A percentile compares a stretch with the other conserved stretches of the same genome.
These are phyloP conservation scores for Hycleus cichorii DNA, from an alignment of 1,140 invertebrate species.

Conservation along the genomic window DNA sequence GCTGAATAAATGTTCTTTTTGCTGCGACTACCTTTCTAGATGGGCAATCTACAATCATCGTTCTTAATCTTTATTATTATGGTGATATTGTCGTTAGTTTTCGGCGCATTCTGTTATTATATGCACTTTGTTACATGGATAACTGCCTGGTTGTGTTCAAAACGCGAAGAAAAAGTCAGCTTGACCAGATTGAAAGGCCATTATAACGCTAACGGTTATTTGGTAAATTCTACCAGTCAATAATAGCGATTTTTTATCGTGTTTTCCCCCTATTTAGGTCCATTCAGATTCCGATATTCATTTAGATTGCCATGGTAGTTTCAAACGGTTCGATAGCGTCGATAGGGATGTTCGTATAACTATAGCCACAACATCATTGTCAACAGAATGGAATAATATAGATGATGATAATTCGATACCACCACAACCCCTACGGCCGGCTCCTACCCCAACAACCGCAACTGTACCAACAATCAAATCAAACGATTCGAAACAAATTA, in stretches of 20 bases:
- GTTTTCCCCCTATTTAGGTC: constrained; percentile 40
- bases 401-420: constrained; percentile 31
- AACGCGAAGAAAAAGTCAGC: constrained; percentile 54
- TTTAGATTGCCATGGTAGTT: constrained; percentile 55
- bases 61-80: constrained; percentile 39
- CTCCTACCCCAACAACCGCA: constrained; percentile 36
- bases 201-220: constrained; percentile 55
- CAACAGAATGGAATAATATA: constrained; percentile 15
- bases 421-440: constrained; percentile 42
- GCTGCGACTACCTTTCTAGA: constrained; percentile 21
- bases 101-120: constrained; percentile 46
- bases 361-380: constrained; percentile 28
- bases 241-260: no score
- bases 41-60: constrained; percentile 40
- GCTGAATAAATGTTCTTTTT: no score
- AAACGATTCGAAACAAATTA: constrained; percentile 4
- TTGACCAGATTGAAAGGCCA: constrained; percentile 49
- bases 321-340: constrained; percentile 60
- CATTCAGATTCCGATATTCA: constrained; percentile 60
- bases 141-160: constrained; percentile 50
- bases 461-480: constrained; percentile 10
- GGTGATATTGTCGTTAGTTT: constrained; percentile 37
- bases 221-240: constrained; percentile 41
- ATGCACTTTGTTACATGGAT: constrained; percentile 46
- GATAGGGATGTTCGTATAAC: constrained; percentile 47